phyloP scores from a whole-genome alignment of 2,113 vertebrate species.

The Cyanistes caeruleus region DNA sequence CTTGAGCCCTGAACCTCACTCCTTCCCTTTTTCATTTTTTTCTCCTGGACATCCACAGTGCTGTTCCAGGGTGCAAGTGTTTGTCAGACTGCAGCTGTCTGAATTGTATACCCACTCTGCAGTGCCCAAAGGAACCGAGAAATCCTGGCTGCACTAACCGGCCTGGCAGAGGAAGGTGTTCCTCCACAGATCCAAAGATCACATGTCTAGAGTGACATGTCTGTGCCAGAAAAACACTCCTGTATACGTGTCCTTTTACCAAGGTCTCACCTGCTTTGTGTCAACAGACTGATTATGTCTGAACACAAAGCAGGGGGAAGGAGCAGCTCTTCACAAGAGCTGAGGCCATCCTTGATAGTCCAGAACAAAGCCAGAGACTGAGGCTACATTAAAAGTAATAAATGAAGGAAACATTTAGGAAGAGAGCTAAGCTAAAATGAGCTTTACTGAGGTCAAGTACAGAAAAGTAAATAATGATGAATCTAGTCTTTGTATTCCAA shows the following conservation, averaged over 20 bases:
- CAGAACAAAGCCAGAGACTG: neutral
- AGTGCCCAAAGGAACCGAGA: neutral
- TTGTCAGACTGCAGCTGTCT: neutral
- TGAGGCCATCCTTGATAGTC: neutral
- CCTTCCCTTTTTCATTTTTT: neutral
- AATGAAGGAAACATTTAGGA: neutral
- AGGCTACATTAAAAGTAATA: neutral
- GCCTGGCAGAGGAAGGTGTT: neutral
- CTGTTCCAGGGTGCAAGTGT: neutral
- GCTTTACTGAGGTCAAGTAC: neutral
- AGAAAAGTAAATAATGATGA: neutral
- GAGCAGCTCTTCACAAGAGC: neutral
- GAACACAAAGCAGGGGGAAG: neutral
- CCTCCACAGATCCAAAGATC: neutral
- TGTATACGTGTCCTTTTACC: accelerated
- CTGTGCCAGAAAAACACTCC: neutral
- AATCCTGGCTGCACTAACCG: neutral
- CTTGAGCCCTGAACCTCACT: neutral
- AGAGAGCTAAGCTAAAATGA: neutral
- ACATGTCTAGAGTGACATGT: neutral
- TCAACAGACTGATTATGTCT: neutral
- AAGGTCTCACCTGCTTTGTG: neutral
- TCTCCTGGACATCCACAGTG: neutral
- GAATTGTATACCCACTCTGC: neutral
- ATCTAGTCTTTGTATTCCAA: neutral